These are phyloP conservation scores for Pogoniulus pusillus DNA, from an alignment of 2,797 vertebrate genomes.

Conservation along the genomic window DNA sequence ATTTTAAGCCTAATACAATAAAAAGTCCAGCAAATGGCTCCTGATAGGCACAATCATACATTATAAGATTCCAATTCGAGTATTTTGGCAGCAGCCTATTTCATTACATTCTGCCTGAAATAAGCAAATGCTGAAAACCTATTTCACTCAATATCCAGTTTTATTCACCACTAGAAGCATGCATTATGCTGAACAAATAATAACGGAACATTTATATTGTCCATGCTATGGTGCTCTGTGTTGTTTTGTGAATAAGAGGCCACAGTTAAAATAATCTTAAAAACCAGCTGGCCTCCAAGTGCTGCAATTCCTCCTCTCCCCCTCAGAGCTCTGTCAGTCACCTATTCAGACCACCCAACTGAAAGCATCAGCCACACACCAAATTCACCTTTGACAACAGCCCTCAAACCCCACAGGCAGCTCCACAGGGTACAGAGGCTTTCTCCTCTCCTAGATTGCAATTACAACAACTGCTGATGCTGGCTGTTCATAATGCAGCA, in stretches of 20 bases:
- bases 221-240: not conserved
- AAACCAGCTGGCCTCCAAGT: not conserved
- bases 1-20: not conserved
- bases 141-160: not conserved
- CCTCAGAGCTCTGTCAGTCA: not conserved
- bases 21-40: not conserved
- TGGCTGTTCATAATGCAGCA: accelerated
- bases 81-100: not conserved
- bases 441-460: not conserved
- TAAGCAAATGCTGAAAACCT: not conserved
- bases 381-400: not conserved
- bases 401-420: not conserved
- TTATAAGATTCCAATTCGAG: not conserved
- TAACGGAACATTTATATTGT: not conserved
- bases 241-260: not conserved
- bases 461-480: accelerated
- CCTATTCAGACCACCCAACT: not conserved
- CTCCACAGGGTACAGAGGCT: not conserved
- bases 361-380: accelerated
- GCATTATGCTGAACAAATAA: not conserved
- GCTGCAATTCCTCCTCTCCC: not conserved
- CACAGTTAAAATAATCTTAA: not conserved
- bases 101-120: not conserved
- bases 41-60: not conserved
- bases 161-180: not conserved